phyloP scores from a whole-genome alignment of 2,113 vertebrate genomes.

The Heterochromis multidens region DNA sequence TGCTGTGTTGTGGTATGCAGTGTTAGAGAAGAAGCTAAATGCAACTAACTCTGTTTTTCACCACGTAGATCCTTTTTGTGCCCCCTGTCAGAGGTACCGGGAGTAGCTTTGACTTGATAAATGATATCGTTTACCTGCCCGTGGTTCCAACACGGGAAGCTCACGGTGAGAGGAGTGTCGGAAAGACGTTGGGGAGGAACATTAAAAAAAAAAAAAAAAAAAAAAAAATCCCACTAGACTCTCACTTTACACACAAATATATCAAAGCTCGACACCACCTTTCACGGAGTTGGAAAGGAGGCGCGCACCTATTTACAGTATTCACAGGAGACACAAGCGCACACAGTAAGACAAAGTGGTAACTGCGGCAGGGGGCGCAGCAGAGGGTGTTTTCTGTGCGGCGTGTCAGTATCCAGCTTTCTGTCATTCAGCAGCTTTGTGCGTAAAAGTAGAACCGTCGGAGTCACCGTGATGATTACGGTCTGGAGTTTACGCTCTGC shows the following conservation, averaged over 20 bases:
- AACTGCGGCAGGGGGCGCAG: constrained; percentile 53
- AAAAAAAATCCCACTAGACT: too few species aligned
- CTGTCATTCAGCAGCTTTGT: constrained; percentile 11
- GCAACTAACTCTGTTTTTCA: not conserved
- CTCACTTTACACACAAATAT: not conserved
- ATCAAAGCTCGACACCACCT: not conserved
- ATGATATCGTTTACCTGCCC: not conserved
- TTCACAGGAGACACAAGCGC: not conserved
- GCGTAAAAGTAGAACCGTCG: constrained; percentile 28
- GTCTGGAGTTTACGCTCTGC: not conserved
- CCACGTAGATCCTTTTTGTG: not conserved
- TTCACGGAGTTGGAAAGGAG: not conserved
- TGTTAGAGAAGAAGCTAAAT: not conserved
- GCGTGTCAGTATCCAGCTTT: not conserved
- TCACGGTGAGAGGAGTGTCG: not conserved
- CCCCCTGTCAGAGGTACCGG: not conserved
- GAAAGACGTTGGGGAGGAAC: not conserved
- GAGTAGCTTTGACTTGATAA: not conserved
- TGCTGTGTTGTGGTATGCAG: not conserved
- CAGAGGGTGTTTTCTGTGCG: not conserved
- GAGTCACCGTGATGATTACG: not conserved
- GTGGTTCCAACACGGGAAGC: not conserved
- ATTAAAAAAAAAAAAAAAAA: not conserved
- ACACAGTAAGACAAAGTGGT: not conserved
- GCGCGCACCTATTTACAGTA: not conserved